These are phyloP conservation scores for Drosophila ficusphila DNA, from an alignment of 1,140 invertebrate genomes.

Conservation along the genomic window DNA sequence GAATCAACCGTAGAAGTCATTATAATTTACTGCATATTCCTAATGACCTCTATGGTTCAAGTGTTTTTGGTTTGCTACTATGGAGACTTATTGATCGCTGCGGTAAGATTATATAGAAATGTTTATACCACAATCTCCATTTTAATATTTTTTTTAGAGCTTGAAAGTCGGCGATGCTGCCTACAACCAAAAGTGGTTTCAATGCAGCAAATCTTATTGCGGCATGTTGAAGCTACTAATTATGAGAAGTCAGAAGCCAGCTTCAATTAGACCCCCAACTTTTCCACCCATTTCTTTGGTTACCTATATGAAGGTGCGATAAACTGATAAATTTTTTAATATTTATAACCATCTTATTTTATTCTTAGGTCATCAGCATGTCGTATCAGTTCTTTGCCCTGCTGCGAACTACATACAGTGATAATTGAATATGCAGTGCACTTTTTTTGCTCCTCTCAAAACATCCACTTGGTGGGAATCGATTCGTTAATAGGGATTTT, in stretches of 20 bases:
- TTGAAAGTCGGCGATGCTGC: slow-evolving; percentile 68
- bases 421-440: slow-evolving; percentile 6
- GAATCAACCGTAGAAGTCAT: slow-evolving; percentile 69
- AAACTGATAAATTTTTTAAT: not conserved
- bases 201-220: slow-evolving; percentile 60
- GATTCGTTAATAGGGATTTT: slow-evolving; percentile 5
- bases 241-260: slow-evolving; percentile 70
- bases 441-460: not conserved
- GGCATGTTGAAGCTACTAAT: slow-evolving; percentile 65
- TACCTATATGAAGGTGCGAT: slow-evolving; percentile 72
- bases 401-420: slow-evolving; percentile 58
- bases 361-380: slow-evolving; percentile 70
- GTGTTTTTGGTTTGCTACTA: slow-evolving; percentile 78
- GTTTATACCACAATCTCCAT: not conserved
- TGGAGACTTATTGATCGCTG: slow-evolving; percentile 65
- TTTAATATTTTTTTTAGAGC: slow-evolving; percentile 40
- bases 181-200: slow-evolving; percentile 80
- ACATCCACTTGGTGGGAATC: not conserved
- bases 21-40: slow-evolving; percentile 73
- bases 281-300: slow-evolving; percentile 76
- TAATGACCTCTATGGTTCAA: slow-evolving; percentile 76
- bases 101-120: slow-evolving; percentile 33
- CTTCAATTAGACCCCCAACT: slow-evolving; percentile 67
- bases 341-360: not conserved
- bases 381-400: slow-evolving; percentile 76